Conservation (phyloP, 2,797 vertebrate genomes). For the Esox masquinongy region DNA sequence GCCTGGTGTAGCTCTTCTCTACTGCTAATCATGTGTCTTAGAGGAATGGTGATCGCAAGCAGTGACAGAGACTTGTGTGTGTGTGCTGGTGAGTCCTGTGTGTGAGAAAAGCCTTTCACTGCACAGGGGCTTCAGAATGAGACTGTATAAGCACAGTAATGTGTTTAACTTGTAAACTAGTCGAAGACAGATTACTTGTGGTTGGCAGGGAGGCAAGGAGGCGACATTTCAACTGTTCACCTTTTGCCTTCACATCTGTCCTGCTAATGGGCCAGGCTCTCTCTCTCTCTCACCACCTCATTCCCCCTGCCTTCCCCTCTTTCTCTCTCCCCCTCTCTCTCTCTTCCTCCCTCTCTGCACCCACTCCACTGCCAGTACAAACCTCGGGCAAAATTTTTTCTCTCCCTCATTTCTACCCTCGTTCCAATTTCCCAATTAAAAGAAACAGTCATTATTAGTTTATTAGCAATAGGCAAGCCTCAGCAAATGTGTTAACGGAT, state of each 20-base stretch:
- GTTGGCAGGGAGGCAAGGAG: slow-evolving; percentile 57
- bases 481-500: slow-evolving; percentile 79
- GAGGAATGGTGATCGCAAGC: slow-evolving; percentile 62
- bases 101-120: slow-evolving; percentile 25
- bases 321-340: slow-evolving; percentile 6
- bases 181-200: slow-evolving; percentile 69
- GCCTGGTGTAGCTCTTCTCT: slow-evolving; percentile 39
- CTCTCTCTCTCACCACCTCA: slow-evolving; percentile 13
- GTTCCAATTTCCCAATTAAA: slow-evolving; percentile 79
- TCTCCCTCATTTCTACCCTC: slow-evolving; percentile 69
- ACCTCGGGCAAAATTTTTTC: slow-evolving; percentile 54
- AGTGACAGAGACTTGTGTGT: slow-evolving; percentile 54
- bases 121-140: slow-evolving; percentile 54
- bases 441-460: slow-evolving; percentile 80
- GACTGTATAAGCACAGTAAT: slow-evolving; percentile 72
- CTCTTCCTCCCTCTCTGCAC: slow-evolving; percentile 11
- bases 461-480: slow-evolving; percentile 80
- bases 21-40: slow-evolving; percentile 43
- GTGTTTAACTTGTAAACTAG: slow-evolving; percentile 80
- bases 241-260: slow-evolving; percentile 78
- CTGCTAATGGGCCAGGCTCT: slow-evolving; percentile 55
- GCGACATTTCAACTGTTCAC: slow-evolving; percentile 70
- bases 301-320: not conserved
- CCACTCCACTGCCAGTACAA: slow-evolving; percentile 45
- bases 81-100: slow-evolving; percentile 25